A percentile compares a stretch with the other conserved stretches of the same genome.
These are phyloP conservation scores for Larimichthys polyactis DNA, from an alignment of 2,113 vertebrate genomes.

Conservation along the genomic window DNA sequence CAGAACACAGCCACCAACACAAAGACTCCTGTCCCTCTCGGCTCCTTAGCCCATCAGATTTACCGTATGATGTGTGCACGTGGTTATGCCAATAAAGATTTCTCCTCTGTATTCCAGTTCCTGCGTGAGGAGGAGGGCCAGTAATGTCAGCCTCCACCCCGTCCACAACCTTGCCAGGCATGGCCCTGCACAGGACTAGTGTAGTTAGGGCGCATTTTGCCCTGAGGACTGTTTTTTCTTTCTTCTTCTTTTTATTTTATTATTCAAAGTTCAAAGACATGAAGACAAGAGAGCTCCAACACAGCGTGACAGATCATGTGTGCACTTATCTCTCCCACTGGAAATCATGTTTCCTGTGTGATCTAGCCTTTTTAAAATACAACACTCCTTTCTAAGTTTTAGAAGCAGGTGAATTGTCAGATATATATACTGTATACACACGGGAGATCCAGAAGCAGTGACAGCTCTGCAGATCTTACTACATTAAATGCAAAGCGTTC, in stretches of 20 bases:
- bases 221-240: conserved; percentile 49
- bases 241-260: not conserved
- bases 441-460: not conserved
- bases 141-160: conserved; percentile 66
- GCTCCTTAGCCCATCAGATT: conserved; percentile 95
- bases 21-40: conserved; percentile 92
- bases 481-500: not conserved
- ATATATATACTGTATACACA: not conserved
- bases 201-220: conserved; percentile 53
- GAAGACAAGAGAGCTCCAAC: conserved; percentile 21
- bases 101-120: conserved; percentile 98
- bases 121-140: conserved; percentile 92
- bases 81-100: conserved; percentile 96
- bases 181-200: conserved; percentile 54
- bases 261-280: conserved; percentile 38
- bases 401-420: conserved; percentile 31
- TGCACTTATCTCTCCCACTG: conserved; percentile 54
- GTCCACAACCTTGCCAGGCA: conserved; percentile 67
- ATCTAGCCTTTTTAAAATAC: conserved; percentile 50
- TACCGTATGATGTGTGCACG: conserved; percentile 98
- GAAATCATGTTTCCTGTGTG: conserved; percentile 69
- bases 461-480: conserved; percentile 8
- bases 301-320: conserved; percentile 38
- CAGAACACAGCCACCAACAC: conserved; percentile 96
- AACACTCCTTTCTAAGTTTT: conserved; percentile 65